Evolutionary conservation across 1,140 invertebrate genomes (phyloP).

Genomic region (Cherax quadricarinatus): DNA sequence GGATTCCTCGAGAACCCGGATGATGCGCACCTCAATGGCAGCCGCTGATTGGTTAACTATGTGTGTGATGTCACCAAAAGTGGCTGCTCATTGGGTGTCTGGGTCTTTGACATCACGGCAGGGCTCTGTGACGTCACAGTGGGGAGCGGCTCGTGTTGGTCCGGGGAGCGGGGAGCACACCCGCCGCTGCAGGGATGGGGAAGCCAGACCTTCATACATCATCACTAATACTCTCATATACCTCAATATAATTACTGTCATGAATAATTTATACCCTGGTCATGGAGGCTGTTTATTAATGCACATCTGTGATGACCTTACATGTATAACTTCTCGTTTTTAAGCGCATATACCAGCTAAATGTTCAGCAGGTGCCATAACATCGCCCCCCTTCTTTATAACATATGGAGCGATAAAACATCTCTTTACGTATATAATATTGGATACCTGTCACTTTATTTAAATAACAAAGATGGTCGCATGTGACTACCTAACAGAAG

Average conservation of each 20-base stretch:
- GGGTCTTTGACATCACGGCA: slow-evolving; percentile 55
- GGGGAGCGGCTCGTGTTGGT: slow-evolving; percentile 4
- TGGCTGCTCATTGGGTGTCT: slow-evolving; percentile 41
- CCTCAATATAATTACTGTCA: not conserved
- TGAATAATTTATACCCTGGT: not conserved
- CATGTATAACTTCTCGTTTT: not conserved
- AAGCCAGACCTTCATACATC: slow-evolving; percentile 45
- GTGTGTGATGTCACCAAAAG: slow-evolving; percentile 64
- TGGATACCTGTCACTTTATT: not conserved
- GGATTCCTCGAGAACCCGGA: slow-evolving; percentile 56
- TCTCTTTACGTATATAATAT: not conserved
- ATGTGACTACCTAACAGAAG: not conserved
- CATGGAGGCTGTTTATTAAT: not conserved
- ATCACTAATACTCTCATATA: not conserved
- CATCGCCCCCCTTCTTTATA: not conserved
- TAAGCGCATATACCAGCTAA: not conserved
- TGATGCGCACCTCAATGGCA: slow-evolving; percentile 58
- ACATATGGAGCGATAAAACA: not conserved
- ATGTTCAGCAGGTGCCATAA: not conserved
- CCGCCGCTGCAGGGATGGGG: slow-evolving; percentile 64
- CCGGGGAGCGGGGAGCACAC: not conserved
- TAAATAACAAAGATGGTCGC: not conserved
- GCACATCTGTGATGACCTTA: not conserved
- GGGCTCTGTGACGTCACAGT: not conserved
- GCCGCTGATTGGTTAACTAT: slow-evolving; percentile 48